These are phyloP conservation scores for Margarornis squamiger DNA, from an alignment of 2,797 vertebrate species.

Conservation along the genomic window DNA sequence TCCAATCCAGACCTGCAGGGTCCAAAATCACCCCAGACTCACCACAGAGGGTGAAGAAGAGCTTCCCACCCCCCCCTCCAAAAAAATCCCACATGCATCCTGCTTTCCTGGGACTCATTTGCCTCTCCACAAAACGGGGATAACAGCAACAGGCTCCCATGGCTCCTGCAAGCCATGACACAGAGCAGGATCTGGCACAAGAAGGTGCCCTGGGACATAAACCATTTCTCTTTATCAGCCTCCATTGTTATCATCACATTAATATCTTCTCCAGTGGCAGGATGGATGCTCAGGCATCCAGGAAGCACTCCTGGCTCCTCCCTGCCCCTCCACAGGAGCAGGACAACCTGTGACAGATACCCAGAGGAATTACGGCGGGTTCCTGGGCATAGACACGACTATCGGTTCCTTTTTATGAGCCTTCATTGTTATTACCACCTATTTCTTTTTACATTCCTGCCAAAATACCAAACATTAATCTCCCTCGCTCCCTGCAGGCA, in stretches of 20 bases:
- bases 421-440: conserved; percentile 79
- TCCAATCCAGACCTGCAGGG: not conserved
- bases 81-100: not conserved
- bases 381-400: not conserved
- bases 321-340: not conserved
- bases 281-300: not conserved
- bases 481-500: conserved; percentile 78
- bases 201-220: not conserved
- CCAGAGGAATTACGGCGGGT: conserved; percentile 18
- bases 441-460: conserved; percentile 83
- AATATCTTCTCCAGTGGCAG: not conserved
- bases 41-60: not conserved
- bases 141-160: rapidly evolving
- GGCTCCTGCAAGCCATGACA: rapidly evolving
- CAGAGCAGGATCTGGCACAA: not conserved
- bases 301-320: not conserved
- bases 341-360: not conserved
- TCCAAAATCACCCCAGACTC: not conserved
- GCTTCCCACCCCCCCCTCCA: not conserved
- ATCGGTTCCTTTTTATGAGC: conserved; percentile 70
- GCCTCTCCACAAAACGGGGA: not conserved
- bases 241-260: not conserved
- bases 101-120: not conserved
- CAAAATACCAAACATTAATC: conserved; percentile 84
- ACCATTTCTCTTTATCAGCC: conserved; percentile 9